Percentiles rank a stretch among this genome's conserved stretches.
These are phyloP conservation scores for Paguma larvata DNA, from an alignment of 2,797 vertebrate species.

Conservation along the genomic window DNA sequence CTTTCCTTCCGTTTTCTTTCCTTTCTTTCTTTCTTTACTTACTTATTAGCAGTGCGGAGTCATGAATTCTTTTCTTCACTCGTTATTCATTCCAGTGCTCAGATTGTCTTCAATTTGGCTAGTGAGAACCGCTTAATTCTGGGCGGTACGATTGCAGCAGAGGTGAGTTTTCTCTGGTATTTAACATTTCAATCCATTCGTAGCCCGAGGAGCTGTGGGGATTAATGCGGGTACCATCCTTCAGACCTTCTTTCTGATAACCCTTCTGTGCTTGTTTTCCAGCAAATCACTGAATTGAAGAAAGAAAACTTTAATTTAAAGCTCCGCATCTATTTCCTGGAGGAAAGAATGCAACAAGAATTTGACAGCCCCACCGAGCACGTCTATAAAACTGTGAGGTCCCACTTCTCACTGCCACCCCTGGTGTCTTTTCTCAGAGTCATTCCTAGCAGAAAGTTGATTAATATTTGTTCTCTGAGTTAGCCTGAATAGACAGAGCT, in stretches of 20 bases:
- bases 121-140: neutral
- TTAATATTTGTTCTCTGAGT: conserved; percentile 8
- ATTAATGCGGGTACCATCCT: neutral
- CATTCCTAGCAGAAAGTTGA: neutral
- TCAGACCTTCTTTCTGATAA: neutral
- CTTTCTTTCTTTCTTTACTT: neutral
- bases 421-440: neutral
- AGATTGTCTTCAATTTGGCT: neutral
- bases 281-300: conserved; percentile 98
- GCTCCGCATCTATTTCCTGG: conserved; percentile 98
- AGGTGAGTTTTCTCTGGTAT: neutral
- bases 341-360: conserved; percentile 97
- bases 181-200: neutral
- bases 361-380: conserved; percentile 96
- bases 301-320: conserved; percentile 99
- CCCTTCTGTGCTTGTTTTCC: conserved; percentile 69
- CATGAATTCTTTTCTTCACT: neutral
- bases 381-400: conserved; percentile 94
- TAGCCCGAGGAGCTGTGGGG: neutral
- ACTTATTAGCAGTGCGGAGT: neutral
- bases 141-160: neutral
- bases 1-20: neutral
- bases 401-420: neutral
- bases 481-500: neutral
- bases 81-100: neutral